Evolutionary conservation across 2,888 invertebrate species (phyloP).

Genomic region (Drosophila mayaguana): DNA sequence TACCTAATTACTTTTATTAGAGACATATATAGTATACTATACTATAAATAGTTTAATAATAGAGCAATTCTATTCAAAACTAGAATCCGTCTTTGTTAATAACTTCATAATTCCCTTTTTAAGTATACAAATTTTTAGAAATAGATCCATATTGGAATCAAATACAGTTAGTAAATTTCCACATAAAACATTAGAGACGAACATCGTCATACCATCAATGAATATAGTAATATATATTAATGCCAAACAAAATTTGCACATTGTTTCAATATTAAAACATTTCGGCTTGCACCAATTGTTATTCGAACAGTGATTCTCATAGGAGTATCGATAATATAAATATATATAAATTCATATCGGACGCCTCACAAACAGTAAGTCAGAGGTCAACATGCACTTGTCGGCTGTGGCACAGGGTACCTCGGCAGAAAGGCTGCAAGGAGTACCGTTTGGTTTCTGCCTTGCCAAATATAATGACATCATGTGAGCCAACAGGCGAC

Average conservation of each 20-base stretch:
- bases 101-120: no score
- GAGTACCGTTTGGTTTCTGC: conserved; percentile 14
- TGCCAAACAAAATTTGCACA: no score
- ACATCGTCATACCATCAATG: background rate
- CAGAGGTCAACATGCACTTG: conserved; percentile 2
- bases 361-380: background rate
- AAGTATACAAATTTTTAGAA: no score
- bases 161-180: background rate
- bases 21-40: no score
- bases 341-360: background rate
- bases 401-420: conserved; percentile 19
- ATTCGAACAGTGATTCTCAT: background rate
- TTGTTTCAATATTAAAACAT: no score
- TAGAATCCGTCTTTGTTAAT: no score
- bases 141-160: no score
- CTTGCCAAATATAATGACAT: conserved; percentile 73
- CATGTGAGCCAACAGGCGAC: conserved; percentile 51
- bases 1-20: no score
- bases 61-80: no score
- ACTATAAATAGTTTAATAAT: no score
- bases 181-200: background rate
- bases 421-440: conserved; percentile 18
- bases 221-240: background rate
- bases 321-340: background rate
- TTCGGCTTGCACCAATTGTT: no score